phyloP scores from a whole-genome alignment of 2,113 vertebrate species.

The Syngnathus typhle region DNA sequence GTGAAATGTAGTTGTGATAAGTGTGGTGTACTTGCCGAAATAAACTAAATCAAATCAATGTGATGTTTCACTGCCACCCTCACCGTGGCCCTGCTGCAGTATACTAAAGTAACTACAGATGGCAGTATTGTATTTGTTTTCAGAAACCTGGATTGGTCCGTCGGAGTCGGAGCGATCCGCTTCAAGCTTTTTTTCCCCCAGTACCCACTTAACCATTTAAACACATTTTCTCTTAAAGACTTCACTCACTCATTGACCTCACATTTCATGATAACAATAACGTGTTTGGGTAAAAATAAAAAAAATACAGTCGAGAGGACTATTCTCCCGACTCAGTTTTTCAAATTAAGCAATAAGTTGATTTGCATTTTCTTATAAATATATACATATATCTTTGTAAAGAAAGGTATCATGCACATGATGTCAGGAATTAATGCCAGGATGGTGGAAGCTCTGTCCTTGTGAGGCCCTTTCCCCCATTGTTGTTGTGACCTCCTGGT shows the following conservation, averaged over 20 bases:
- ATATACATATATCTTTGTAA: background rate
- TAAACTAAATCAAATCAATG: no score
- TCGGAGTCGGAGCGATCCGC: background rate
- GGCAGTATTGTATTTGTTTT: slow-evolving; percentile 71
- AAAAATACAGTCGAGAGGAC: background rate
- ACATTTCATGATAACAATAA: background rate
- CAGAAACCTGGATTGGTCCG: background rate
- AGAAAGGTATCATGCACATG: background rate
- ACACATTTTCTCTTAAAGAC: slow-evolving; percentile 1
- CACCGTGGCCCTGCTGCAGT: slow-evolving; percentile 30
- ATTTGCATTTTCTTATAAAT: background rate
- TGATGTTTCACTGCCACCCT: no score
- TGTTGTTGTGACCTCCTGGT: slow-evolving; percentile 59
- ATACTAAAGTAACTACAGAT: slow-evolving; percentile 49
- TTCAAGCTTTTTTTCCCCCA: slow-evolving; percentile 2
- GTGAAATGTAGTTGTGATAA: no score
- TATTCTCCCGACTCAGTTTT: background rate
- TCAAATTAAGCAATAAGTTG: background rate
- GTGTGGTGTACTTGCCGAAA: no score
- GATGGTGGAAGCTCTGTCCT: slow-evolving; percentile 1
- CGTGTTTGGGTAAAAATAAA: background rate
- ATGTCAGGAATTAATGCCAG: slow-evolving; percentile 1
- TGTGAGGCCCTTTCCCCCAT: slow-evolving; percentile 14
- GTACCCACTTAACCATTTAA: slow-evolving; percentile 11
- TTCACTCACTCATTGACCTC: background rate